A percentile compares a stretch with the other conserved stretches of the same genome.
phyloP scores from a whole-genome alignment of 2,797 vertebrate species.

The Neosilurus hyrtlii region DNA sequence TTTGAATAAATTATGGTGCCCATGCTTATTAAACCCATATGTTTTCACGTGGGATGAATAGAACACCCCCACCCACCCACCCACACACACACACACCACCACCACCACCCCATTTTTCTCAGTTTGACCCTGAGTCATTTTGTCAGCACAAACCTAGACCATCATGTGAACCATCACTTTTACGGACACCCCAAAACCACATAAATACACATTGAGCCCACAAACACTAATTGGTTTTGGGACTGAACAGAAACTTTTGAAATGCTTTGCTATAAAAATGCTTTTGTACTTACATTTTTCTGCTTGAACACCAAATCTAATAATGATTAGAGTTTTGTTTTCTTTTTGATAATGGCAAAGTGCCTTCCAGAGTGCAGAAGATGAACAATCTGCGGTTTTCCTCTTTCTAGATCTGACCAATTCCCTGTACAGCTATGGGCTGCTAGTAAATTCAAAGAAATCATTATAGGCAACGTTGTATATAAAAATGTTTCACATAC shows the following conservation, averaged over 20 bases:
- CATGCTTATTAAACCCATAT: conserved; percentile 61
- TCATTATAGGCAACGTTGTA: background rate
- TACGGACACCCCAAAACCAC: conserved; percentile 40
- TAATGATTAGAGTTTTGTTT: background rate
- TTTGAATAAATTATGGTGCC: conserved; percentile 46
- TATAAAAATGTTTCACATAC: background rate
- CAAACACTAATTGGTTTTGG: background rate
- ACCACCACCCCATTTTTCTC: background rate
- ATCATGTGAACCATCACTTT: conserved; percentile 37
- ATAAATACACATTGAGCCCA: conserved; percentile 5
- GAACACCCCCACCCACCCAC: conserved; percentile 3
- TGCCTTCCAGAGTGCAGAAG: background rate
- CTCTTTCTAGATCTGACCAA: no score
- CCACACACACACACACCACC: no score
- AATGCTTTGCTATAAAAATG: background rate
- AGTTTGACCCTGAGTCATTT: conserved; percentile 36
- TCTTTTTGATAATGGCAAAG: background rate
- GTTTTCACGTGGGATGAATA: conserved; percentile 48
- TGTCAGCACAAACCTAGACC: conserved; percentile 43
- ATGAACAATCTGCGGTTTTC: background rate
- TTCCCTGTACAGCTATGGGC: background rate
- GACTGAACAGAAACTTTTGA: background rate
- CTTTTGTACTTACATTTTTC: background rate
- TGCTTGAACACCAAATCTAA: background rate
- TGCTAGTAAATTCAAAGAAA: background rate